Evolutionary conservation across 2,113 vertebrate genomes (phyloP).

Genomic region (Willisornis vidua): DNA sequence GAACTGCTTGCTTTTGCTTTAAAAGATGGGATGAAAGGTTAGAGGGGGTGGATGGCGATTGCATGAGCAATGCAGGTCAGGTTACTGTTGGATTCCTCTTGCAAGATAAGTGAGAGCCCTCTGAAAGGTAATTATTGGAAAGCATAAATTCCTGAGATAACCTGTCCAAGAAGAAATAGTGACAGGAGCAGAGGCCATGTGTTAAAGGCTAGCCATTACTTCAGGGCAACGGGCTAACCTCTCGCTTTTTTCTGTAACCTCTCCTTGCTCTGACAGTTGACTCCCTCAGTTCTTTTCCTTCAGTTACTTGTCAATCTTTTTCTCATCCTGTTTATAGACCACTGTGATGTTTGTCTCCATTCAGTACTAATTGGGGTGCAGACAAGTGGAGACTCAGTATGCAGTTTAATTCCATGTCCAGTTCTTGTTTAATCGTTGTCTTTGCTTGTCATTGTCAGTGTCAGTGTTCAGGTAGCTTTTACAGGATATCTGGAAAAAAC

Average conservation of each 20-base stretch:
- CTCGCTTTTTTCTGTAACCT: neutral
- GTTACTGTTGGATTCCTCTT: conserved; percentile 72
- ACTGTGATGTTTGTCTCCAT: neutral
- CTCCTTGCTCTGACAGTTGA: conserved; percentile 2
- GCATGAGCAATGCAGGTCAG: conserved; percentile 71
- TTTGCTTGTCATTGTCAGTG: neutral
- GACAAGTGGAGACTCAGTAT: neutral
- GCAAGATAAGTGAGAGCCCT: conserved; percentile 73
- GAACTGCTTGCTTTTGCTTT: neutral
- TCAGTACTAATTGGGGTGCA: neutral
- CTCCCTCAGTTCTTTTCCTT: neutral
- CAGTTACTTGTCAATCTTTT: neutral
- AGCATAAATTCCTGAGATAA: conserved; percentile 79
- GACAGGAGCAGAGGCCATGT: conserved; percentile 57
- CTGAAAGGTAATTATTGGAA: conserved; percentile 79
- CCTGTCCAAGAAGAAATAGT: conserved; percentile 74
- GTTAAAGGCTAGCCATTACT: conserved; percentile 52
- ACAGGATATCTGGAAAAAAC: neutral
- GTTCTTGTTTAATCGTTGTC: neutral
- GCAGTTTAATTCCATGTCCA: neutral
- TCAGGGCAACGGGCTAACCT: conserved; percentile 21
- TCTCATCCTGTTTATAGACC: neutral
- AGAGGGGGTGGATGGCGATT: conserved; percentile 37
- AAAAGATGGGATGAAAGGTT: conserved; percentile 35
- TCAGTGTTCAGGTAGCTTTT: neutral